phyloP scores from a whole-genome alignment of 2,888 invertebrate species.

The Suillia variegata region DNA sequence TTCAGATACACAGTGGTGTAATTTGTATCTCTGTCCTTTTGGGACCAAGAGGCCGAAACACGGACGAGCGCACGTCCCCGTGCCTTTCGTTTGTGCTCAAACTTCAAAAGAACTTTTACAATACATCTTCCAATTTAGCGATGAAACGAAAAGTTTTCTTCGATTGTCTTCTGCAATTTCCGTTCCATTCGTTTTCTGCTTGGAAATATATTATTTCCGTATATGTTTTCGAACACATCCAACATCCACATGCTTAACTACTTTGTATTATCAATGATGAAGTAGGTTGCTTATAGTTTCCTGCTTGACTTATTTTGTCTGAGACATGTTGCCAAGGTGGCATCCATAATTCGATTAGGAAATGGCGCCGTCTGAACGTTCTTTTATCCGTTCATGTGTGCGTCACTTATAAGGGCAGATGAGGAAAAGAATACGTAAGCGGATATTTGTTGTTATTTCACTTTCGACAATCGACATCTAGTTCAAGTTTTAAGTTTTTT shows the following conservation, averaged over 20 bases:
- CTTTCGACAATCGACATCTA: too few species aligned
- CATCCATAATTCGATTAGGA: slow-evolving; percentile 19
- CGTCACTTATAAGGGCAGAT: neutral
- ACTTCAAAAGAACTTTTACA: slow-evolving; percentile 20
- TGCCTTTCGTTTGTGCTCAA: too few species aligned
- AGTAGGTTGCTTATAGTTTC: neutral
- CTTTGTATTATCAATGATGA: neutral
- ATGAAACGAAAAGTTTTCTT: slow-evolving; percentile 21
- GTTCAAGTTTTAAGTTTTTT: too few species aligned
- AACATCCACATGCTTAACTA: slow-evolving; percentile 3
- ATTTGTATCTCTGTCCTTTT: too few species aligned
- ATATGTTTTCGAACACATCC: neutral
- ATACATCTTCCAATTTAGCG: slow-evolving; percentile 27
- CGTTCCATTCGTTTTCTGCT: neutral
- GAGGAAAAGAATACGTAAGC: neutral
- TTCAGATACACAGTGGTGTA: too few species aligned
- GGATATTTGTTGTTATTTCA: too few species aligned
- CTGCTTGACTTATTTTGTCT: neutral
- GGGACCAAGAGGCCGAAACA: too few species aligned
- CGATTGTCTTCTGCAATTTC: slow-evolving; percentile 1
- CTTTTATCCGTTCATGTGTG: neutral
- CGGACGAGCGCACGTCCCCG: too few species aligned
- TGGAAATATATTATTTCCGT: slow-evolving; percentile 2
- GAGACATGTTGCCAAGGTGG: neutral
- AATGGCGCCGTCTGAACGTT: slow-evolving; percentile 6